These are phyloP conservation scores for Heliconius congener DNA, from an alignment of 1,140 invertebrate genomes.

Conservation along the genomic window DNA sequence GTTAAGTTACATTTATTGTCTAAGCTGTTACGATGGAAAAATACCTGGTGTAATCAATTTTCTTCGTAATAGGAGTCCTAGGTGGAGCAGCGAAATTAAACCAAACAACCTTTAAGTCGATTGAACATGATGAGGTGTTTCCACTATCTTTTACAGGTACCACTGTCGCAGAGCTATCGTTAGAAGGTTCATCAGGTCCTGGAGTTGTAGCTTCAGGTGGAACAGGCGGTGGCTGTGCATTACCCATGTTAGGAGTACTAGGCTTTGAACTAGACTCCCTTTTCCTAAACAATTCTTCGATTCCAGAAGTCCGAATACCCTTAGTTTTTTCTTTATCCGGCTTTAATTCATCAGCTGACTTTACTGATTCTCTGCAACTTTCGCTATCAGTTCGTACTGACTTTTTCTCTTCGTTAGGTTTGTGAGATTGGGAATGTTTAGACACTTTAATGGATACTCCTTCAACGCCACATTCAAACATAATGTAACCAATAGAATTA, in stretches of 20 bases:
- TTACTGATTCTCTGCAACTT: constrained; percentile 77
- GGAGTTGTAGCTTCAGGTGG: constrained; percentile 64
- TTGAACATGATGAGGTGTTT: constrained; percentile 89
- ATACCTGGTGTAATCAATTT: constrained; percentile 96
- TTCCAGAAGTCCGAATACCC: constrained; percentile 65
- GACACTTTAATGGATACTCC: constrained; percentile 92
- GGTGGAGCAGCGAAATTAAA: constrained; percentile 98
- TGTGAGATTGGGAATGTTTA: constrained; percentile 88
- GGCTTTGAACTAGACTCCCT: constrained; percentile 76
- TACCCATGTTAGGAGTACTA: constrained; percentile 75
- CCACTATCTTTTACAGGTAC: constrained; percentile 82
- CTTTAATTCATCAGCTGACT: constrained; percentile 80
- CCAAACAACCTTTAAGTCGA: constrained; percentile 96
- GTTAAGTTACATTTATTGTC: not conserved
- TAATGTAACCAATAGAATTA: constrained; percentile 94
- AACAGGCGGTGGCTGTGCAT: constrained; percentile 58
- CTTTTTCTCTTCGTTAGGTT: constrained; percentile 84
- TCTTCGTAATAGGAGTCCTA: constrained; percentile 94
- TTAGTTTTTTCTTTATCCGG: constrained; percentile 66
- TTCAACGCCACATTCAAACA: constrained; percentile 98
- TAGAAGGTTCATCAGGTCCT: constrained; percentile 59
- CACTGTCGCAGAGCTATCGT: constrained; percentile 63
- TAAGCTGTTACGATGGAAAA: not conserved
- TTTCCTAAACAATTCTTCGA: constrained; percentile 79
- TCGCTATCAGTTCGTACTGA: constrained; percentile 68